Conservation (phyloP, 1,140 invertebrate species). For the honey bee (Apis mellifera) region DNA sequence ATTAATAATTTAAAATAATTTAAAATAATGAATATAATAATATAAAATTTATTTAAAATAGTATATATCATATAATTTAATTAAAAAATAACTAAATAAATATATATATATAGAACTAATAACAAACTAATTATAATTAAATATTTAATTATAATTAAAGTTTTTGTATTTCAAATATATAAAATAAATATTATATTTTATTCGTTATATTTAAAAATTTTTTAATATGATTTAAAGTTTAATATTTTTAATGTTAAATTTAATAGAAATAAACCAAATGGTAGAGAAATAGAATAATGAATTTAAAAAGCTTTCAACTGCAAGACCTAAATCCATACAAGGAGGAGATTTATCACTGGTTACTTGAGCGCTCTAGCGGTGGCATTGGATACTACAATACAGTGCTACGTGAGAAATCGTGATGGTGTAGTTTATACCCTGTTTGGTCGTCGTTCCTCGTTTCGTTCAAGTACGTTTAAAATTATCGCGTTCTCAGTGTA, state of each 20-base stretch:
- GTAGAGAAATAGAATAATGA: not conserved
- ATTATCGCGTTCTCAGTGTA: not conserved
- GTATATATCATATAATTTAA: too few relatives aligned
- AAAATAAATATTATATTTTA: too few relatives aligned
- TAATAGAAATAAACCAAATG: not conserved
- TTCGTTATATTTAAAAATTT: not conserved
- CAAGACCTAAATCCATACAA: conserved; percentile 46
- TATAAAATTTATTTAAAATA: too few relatives aligned
- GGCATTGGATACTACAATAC: conserved; percentile 56
- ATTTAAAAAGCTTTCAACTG: conserved; percentile 3
- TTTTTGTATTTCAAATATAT: too few relatives aligned
- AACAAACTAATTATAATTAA: too few relatives aligned
- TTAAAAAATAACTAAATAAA: too few relatives aligned
- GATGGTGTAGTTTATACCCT: conserved; percentile 46
- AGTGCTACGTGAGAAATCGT: conserved; percentile 60
- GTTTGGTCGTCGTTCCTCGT: conserved; percentile 27
- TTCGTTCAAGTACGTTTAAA: conserved; percentile 6
- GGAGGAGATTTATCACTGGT: conserved; percentile 45
- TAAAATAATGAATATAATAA: too few relatives aligned
- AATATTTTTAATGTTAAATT: too few relatives aligned
- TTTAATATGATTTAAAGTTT: not conserved
- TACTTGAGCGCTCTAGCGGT: conserved; percentile 63
- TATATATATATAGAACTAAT: too few relatives aligned
- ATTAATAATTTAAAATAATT: too few relatives aligned
- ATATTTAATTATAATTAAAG: too few relatives aligned